phyloP scores from a whole-genome alignment of 2,888 invertebrate species.

The Archips crataeganus region DNA sequence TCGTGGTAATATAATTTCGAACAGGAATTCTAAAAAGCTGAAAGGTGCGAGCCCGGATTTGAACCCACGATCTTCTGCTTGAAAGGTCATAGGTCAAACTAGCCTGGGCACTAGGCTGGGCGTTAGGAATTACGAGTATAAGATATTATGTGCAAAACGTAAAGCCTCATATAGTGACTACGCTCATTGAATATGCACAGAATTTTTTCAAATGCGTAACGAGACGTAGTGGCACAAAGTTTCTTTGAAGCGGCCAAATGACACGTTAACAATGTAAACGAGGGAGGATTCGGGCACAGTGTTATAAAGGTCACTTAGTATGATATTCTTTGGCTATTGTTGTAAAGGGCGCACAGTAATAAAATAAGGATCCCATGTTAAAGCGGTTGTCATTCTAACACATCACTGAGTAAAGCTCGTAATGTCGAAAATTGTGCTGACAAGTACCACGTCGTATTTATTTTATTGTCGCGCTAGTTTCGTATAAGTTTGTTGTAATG shows the following conservation, averaged over 20 bases:
- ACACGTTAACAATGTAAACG: slow-evolving; percentile 54
- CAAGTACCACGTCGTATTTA: slow-evolving; percentile 36
- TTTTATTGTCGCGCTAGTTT: slow-evolving; percentile 37
- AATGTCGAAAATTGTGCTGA: slow-evolving; percentile 32
- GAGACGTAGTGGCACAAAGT: slow-evolving; percentile 46
- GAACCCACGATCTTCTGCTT: too few relatives aligned
- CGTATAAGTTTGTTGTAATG: slow-evolving; percentile 36
- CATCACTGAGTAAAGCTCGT: slow-evolving; percentile 27
- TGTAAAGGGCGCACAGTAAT: slow-evolving; percentile 22
- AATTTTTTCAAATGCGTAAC: slow-evolving; percentile 54
- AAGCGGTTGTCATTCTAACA: slow-evolving; percentile 30
- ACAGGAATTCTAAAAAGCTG: too few relatives aligned
- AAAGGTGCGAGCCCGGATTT: too few relatives aligned
- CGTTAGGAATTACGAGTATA: too few relatives aligned
- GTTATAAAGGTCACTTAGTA: slow-evolving; percentile 44
- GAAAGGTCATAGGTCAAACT: too few relatives aligned
- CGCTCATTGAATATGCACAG: slow-evolving; percentile 62
- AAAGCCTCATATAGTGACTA: slow-evolving; percentile 40
- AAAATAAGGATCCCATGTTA: slow-evolving; percentile 33
- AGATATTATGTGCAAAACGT: not conserved
- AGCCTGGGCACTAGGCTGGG: too few relatives aligned
- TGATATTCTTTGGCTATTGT: slow-evolving; percentile 35
- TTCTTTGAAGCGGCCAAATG: slow-evolving; percentile 57
- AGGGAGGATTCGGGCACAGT: slow-evolving; percentile 47
- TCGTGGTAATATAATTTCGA: too few relatives aligned